Evolutionary conservation across 2,888 invertebrate genomes (phyloP), one percentile per base, ranked within the genome.

Genomic region (Athrips mouffetella): DNA sequence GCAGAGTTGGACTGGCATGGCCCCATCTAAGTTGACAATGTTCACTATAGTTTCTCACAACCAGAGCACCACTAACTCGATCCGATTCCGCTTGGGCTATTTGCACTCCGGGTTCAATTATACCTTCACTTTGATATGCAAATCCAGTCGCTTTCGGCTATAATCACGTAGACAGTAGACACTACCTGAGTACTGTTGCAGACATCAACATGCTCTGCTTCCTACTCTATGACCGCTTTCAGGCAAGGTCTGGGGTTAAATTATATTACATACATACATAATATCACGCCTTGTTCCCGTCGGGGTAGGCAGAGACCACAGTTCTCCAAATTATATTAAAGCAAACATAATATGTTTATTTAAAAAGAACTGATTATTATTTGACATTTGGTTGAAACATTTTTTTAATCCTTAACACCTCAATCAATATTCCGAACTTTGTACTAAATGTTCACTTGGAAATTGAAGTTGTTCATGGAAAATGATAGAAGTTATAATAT

Each of bases 121-220:
- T 82, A 75, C 78, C 64, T 76, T 76, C 77, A 78, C 85, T 87
- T 86, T 86, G 86, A 82, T 81, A 87, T 87, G 85, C 82, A 86
- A 87, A 87, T 87, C 76, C 74, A 67, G 72, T 78, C 77, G 79
- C 78, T 80, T 82, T 80, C 68, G 76, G 74, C 79, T 85, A n/a
- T n/a, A 85, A 85, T 85, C 84, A 84, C 78, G 76, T 80, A 80
- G 77, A 79, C 76, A 78, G 76, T 80, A 80, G 77, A 79, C 76
- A 78, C 76, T 80, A 74, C 75, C 72, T 69, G 71, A 76, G 76
- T 71, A 75, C 70, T 70, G 71, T 72, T 76, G 73, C 72, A 70
- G 73, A 76, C 70, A 72, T 77, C 71, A 76, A 71, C 70, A 73
- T 73, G 72, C 67, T 58, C 52, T 64, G 53, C 52, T 53, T 52